Evolutionary conservation across 2,888 invertebrate genomes (phyloP), one percentile per base, ranked within the genome.

Genomic region (Leptarthrus brevirostris): DNA sequence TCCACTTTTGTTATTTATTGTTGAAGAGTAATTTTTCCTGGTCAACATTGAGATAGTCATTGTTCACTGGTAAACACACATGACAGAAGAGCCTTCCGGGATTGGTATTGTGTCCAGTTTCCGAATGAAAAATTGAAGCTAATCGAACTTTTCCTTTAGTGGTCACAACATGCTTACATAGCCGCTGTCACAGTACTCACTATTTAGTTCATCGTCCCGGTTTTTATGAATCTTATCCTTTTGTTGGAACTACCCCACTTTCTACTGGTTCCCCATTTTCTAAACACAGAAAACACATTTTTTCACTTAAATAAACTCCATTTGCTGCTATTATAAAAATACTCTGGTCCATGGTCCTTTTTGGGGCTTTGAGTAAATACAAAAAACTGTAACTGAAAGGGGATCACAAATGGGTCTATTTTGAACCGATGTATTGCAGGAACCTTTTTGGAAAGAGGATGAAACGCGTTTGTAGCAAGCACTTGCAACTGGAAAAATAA

Each of bases 231-330:
- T 30, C 30, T 30, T 30, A 30, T 30, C 30, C 30, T 30, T 30
- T 30, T 30, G 30, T 8, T 8, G n/a, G 30, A 30, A 30, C 30
- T 30, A 30, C 36, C 61, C 4, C 61, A 61, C 40, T 61, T 40
- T 20, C 12, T 14, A 44, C 44, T 20, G 61, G 40, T 61, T 61
- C 36, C 3, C 6, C 40, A 30, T 36, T 36, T n/a, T 18, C 61
- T 30, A 61, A 12, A 20, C 20, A 10, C 40, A 18, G 20, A n/a
- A 40, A 61, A 61, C 61, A 61, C 61, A 61, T 61, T 36, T 61
- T 61, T 61, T 61, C 61, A 61, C 61, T 61, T 61, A 61, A 61
- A 61, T 36, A 36, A 61, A 61, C 61, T 61, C 61, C 34, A 61
- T 61, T 61, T 61, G 61, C 61, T 36, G 22, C 40, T 40, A 61